phyloP scores from a whole-genome alignment of 2,888 invertebrate species.

The Notodonta dromedarius region DNA sequence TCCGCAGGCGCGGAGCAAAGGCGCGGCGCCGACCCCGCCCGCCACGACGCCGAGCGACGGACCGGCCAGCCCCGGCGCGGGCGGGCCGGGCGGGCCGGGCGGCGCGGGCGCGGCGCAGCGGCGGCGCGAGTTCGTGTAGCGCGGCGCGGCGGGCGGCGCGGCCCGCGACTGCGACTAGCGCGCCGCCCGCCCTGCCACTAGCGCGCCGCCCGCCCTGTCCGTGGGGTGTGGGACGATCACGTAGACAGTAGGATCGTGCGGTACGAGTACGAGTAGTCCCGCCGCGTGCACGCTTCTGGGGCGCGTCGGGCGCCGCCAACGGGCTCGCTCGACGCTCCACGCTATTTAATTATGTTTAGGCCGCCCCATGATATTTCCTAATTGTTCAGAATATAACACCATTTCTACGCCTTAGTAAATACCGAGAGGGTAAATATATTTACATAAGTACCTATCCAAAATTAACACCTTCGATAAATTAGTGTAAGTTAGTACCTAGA shows the following conservation, averaged over 20 bases:
- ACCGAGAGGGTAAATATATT: no score
- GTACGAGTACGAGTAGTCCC: neutral
- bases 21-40: conserved; percentile 68
- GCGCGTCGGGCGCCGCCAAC: no score
- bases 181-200: neutral
- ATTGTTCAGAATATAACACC: no score
- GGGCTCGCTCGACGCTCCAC: no score
- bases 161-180: neutral
- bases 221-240: neutral
- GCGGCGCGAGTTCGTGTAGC: conserved; percentile 61
- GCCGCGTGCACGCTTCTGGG: neutral
- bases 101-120: conserved; percentile 42
- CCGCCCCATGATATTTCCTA: no score
- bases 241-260: neutral
- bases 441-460: no score
- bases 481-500: no score
- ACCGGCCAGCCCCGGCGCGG: conserved; percentile 28
- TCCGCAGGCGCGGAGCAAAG: conserved; percentile 69
- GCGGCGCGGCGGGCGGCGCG: conserved; percentile 43
- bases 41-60: conserved; percentile 43
- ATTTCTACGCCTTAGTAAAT: no score
- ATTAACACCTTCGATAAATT: no score
- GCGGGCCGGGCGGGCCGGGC: conserved; percentile 24
- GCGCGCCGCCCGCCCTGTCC: neutral
- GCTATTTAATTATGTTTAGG: no score